Evolutionary conservation across 2,797 vertebrate species (phyloP), one percentile per base, ranked within the genome.

Genomic region (Carduelis carduelis): DNA sequence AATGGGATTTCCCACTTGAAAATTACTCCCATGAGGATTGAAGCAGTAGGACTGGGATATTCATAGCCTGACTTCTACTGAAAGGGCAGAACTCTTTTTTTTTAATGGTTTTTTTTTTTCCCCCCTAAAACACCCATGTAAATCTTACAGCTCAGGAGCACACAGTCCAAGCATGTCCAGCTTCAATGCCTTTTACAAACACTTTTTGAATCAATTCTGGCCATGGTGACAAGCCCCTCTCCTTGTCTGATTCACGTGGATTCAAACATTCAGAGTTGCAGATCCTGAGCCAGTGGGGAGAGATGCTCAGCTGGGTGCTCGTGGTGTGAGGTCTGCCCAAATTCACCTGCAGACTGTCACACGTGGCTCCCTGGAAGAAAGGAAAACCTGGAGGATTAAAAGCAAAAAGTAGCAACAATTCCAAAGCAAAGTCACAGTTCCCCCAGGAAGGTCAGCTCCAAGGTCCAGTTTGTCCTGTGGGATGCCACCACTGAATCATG

Each of bases 1-100:
- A 96, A 96, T 96, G 68, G 71, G 93, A 95, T 92, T 96, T 94
- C 89, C 94, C 75, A 56, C 68, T 89, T 91, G 68, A 91, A 43
- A 87, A 96, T 92, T 34, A 85, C 53, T 92, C 89, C 86, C 53
- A 0, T 37, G 89, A 85, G 92, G 39, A 43, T 3, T 79, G 83
- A 87, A 84, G 60, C 14, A 74, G 81, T 68, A 71, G 81, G 83
- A 80, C 46, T 47, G 65, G 57, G 84, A 81, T 80, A 83, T 87
- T 92, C 90, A 93, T 26, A 87, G 77, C 18, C 53, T 0, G 1
- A 57, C 35, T 92, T 70, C 85, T 69, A 46, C 46, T 57, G 3
- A 32, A 93, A 93, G 37, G 53, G 34, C 52, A 70, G 44, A 70
- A 41, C 3, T 27, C 24, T 20, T 10, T 43, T 57, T n/a, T 56